phyloP scores from a whole-genome alignment of 2,797 vertebrate genomes.

The Hydrocynus forskahlii region DNA sequence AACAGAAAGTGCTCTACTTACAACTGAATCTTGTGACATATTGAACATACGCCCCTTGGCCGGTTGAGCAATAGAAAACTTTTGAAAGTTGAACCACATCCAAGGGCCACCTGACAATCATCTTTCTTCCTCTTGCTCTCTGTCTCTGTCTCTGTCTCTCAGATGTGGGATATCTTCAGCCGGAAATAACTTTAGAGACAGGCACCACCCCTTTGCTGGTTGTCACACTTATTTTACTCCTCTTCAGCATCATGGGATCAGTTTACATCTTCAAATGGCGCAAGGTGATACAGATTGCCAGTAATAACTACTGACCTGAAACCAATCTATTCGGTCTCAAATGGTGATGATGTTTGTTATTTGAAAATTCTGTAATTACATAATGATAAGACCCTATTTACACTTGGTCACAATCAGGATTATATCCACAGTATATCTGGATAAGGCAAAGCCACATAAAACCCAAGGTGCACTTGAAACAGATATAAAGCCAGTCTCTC shows the following conservation, averaged over 20 bases:
- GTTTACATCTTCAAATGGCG: constrained; percentile 70
- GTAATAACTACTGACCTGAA: background rate
- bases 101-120: background rate
- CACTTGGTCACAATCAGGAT: too few species aligned
- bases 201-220: constrained; percentile 24
- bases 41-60: constrained; percentile 2
- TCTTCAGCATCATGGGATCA: constrained; percentile 71
- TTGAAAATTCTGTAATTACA: too few species aligned
- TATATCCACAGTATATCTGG: too few species aligned
- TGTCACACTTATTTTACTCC: constrained; percentile 62
- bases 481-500: too few species aligned
- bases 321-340: background rate
- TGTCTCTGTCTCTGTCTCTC: constrained; percentile 31
- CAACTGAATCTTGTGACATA: constrained; percentile 41
- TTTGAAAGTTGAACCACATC: constrained; percentile 4
- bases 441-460: too few species aligned
- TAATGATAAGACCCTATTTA: too few species aligned
- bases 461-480: too few species aligned
- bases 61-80: constrained; percentile 48
- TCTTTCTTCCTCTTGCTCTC: background rate
- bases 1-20: constrained; percentile 21
- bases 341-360: background rate
- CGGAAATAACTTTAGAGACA: fast-evolving
- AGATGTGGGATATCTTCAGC: constrained; percentile 63
- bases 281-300: constrained; percentile 65